Percentiles rank a stretch among this genome's conserved stretches.
These are phyloP conservation scores for Noturus placidus DNA, from an alignment of 2,113 vertebrate species.

Conservation along the genomic window DNA sequence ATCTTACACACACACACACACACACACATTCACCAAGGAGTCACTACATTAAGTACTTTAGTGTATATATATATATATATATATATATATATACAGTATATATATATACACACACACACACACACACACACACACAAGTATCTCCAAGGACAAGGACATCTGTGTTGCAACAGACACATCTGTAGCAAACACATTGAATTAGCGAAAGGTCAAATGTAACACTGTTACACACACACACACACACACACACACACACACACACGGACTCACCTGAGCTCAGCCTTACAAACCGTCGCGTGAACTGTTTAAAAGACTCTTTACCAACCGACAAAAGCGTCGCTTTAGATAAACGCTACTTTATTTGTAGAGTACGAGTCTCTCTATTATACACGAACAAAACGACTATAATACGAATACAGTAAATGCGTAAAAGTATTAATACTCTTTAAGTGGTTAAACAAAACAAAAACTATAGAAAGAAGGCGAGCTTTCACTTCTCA, in stretches of 20 bases:
- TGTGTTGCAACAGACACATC: not conserved
- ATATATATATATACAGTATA: no score
- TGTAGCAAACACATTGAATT: not conserved
- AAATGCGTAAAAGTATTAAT: not conserved
- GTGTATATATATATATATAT: no score
- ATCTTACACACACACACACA: slow-evolving; percentile 25
- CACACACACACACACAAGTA: no score
- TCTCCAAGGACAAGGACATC: not conserved
- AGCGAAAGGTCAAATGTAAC: not conserved
- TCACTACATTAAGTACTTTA: not conserved
- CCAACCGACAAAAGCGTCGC: not conserved
- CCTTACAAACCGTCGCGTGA: not conserved
- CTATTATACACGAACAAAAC: not conserved
- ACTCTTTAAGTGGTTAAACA: not conserved
- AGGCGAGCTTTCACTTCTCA: slow-evolving; percentile 32
- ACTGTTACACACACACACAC: slow-evolving; percentile 13
- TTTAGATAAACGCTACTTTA: not conserved
- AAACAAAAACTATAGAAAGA: not conserved
- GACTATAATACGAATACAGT: not conserved
- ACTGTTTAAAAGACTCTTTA: not conserved
- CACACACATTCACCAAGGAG: not conserved
- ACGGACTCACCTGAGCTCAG: slow-evolving; percentile 9
- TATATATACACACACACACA: no score
- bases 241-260: not conserved
- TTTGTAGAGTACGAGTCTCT: not conserved